phyloP scores from a whole-genome alignment of 2,888 invertebrate species.

The Meloe dianella region DNA sequence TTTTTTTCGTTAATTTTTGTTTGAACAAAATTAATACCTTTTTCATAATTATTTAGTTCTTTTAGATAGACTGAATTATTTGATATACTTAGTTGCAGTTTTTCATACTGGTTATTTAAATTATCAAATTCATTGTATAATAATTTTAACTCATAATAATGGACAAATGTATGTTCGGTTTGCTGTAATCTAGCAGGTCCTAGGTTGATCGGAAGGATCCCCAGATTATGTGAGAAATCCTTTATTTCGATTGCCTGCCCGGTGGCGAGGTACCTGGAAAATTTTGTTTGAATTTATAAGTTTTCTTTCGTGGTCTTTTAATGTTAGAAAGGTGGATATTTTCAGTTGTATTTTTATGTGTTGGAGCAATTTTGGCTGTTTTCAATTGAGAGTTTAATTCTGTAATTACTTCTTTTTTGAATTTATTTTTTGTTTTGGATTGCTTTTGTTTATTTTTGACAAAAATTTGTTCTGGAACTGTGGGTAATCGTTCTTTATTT shows the following conservation, averaged over 20 bases:
- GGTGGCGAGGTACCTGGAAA: neutral
- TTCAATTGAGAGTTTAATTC: neutral
- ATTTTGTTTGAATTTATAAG: conserved; percentile 1
- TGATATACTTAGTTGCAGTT: neutral
- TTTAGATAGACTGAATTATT: neutral
- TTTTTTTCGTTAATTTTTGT: conserved; percentile 11
- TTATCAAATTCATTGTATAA: conserved; percentile 12
- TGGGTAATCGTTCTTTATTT: neutral
- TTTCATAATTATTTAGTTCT: conserved; percentile 10
- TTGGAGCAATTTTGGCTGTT: neutral
- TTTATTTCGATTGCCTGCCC: conserved; percentile 18
- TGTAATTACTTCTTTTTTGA: neutral
- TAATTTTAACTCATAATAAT: conserved; percentile 13
- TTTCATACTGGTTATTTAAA: conserved; percentile 15
- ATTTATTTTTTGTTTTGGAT: neutral
- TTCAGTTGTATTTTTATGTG: neutral
- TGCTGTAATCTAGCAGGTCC: conserved; percentile 24
- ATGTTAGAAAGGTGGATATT: neutral
- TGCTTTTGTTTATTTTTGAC: neutral
- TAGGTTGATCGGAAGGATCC: no score
- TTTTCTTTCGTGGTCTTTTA: conserved; percentile 17
- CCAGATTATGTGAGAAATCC: conserved; percentile 15
- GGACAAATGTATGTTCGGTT: conserved; percentile 15
- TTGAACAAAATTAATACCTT: conserved; percentile 1
- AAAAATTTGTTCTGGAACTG: neutral